A percentile compares a stretch with the other conserved stretches of the same genome.
phyloP scores from a whole-genome alignment of 2,888 invertebrate genomes.

The Caenorhabditis doughertyi region DNA sequence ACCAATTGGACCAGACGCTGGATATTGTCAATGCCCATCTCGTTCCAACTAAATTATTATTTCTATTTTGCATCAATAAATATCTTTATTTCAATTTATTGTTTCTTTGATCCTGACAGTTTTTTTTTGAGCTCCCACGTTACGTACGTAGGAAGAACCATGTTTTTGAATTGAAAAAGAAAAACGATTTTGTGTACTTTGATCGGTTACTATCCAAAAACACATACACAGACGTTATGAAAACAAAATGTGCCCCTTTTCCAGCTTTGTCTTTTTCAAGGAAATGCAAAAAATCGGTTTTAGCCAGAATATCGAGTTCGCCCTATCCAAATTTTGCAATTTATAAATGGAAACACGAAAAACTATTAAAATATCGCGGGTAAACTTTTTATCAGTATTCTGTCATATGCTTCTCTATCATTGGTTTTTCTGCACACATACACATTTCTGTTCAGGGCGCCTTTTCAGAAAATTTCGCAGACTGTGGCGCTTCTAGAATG shows the following conservation, averaged over 20 bases:
- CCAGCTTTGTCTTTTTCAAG: neutral
- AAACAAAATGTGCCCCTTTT: slow-evolving; percentile 8
- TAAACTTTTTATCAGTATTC: slow-evolving; percentile 40
- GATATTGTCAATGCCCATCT: slow-evolving; percentile 64
- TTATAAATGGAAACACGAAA: slow-evolving; percentile 21
- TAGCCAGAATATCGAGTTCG: too few relatives aligned
- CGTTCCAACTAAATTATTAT: slow-evolving; percentile 46
- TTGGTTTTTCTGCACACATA: neutral
- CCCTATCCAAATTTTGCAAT: neutral
- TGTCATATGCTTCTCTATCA: slow-evolving; percentile 42
- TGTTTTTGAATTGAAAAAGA: slow-evolving; percentile 3
- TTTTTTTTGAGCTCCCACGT: neutral
- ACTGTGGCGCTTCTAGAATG: slow-evolving; percentile 7
- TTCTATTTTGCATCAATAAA: slow-evolving; percentile 16
- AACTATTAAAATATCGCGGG: slow-evolving; percentile 10
- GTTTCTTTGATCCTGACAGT: neutral
- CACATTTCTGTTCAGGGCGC: slow-evolving; percentile 32
- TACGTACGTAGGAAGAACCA: neutral
- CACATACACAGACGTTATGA: neutral
- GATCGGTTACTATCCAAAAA: slow-evolving; percentile 1
- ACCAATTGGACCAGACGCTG: slow-evolving; percentile 68
- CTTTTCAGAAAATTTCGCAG: slow-evolving; percentile 2
- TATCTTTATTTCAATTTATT: neutral
- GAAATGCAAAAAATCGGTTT: too few relatives aligned
- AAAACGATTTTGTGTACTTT: slow-evolving; percentile 21